Evolutionary conservation across 2,888 invertebrate species (phyloP), one percentile per base, ranked within the genome.

Genomic region (Busseola fusca): DNA sequence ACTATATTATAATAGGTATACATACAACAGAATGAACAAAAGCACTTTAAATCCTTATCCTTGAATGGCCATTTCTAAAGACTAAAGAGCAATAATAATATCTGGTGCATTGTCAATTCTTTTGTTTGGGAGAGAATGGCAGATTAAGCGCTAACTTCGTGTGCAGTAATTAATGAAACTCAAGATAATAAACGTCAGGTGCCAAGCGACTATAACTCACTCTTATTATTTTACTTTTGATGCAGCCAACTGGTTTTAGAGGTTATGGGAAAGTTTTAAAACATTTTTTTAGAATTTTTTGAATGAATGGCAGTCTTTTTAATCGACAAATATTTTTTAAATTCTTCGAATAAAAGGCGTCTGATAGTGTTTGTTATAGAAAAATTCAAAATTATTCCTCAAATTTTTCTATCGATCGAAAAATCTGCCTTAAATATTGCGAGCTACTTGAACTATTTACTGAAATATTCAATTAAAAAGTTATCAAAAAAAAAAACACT

Each of bases 91-190:
- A 76, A 69, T 73, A 73, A 76, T 78, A 83, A 81, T 81, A 81
- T 83, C 82, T 81, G 75, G 81, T 77, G 84, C 78, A 81, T 81
- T 83, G 81, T 83, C 82, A 75, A 76, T 76, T 62, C 78, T 71
- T 77, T 83, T 83, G 84, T 83, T 79, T 69, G 60, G 50, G 5
- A 71, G 64, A 83, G 79, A 83, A 83, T 84, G 71, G 74, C 57
- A 71, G 74, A 81, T 78, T 75, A 81, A 74, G 73, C 73, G 71
- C 76, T 78, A 72, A 76, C 81, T 72, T 64, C 65, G 76, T 63
- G 69, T 72, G 84, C 78, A 76, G 82, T 81, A 84, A 83, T 83
- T 79, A 83, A 83, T 83, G 84, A 81, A 74, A 79, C 74, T 81
- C 69, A 70, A 79, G 82, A 83, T 83, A 83, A 84, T 76, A 76